A percentile compares a stretch with the other conserved stretches of the same genome.
Conservation (phyloP, 2,888 invertebrate species). For the Volucella bombylans region DNA sequence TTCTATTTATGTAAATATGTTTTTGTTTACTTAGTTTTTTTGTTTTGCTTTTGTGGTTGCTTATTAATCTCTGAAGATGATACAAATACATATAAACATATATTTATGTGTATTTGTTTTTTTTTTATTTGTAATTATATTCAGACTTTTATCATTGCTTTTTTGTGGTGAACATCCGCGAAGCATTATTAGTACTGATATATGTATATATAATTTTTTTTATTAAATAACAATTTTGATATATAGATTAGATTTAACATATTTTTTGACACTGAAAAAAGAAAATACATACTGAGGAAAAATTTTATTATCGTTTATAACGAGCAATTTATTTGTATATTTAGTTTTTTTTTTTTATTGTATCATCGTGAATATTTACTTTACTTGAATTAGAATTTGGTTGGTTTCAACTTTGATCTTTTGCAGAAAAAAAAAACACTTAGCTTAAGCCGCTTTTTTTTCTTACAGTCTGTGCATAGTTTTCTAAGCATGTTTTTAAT, state of each 20-base stretch:
- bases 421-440: slow-evolving; percentile 77
- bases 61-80: slow-evolving; percentile 31
- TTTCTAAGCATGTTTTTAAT: slow-evolving; percentile 77
- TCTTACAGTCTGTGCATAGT: slow-evolving; percentile 58
- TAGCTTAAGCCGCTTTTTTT: slow-evolving; percentile 39
- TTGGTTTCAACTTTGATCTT: slow-evolving; percentile 34
- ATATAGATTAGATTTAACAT: slow-evolving; percentile 26
- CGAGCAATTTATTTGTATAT: slow-evolving; percentile 24
- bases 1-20: neutral
- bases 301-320: slow-evolving; percentile 44
- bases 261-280: slow-evolving; percentile 57
- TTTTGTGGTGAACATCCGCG: slow-evolving; percentile 65
- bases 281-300: slow-evolving; percentile 18
- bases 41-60: slow-evolving; percentile 31
- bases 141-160: slow-evolving; percentile 73
- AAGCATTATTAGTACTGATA: slow-evolving; percentile 43
- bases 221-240: slow-evolving; percentile 44
- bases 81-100: slow-evolving; percentile 19
- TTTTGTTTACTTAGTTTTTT: slow-evolving; percentile 46
- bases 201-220: slow-evolving; percentile 32
- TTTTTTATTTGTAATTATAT: slow-evolving; percentile 28
- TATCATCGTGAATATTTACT: slow-evolving; percentile 34
- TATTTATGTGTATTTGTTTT: slow-evolving; percentile 56
- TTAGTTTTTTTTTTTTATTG: slow-evolving; percentile 25
- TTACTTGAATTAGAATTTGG: slow-evolving; percentile 20